A percentile compares a stretch with the other conserved stretches of the same genome.
Evolutionary conservation across 35 echinoderm and acorn worm species (phyloP).

Genomic region (Heliocidaris erythrogramma): DNA sequence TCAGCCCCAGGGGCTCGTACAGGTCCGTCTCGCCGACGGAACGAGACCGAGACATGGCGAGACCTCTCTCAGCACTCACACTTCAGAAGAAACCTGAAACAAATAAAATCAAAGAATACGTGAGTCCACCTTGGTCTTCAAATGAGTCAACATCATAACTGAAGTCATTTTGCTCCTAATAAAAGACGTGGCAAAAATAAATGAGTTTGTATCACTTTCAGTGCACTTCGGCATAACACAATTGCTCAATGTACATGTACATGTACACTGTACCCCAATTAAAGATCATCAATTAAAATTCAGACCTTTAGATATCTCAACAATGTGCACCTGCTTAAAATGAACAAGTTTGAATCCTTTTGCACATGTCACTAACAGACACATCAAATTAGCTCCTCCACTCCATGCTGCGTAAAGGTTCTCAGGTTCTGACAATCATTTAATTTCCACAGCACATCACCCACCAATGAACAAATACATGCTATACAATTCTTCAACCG

Average conservation of each 20-base stretch:
- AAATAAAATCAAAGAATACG: not conserved
- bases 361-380: not conserved
- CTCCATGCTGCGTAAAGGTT: not conserved
- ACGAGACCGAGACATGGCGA: not conserved
- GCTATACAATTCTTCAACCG: not conserved
- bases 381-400: not conserved
- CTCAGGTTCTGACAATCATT: not conserved
- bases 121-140: not conserved
- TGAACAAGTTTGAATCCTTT: not conserved
- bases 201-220: not conserved
- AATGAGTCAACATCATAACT: not conserved
- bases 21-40: constrained; percentile 23
- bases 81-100: constrained; percentile 8
- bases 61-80: not conserved
- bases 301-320: not conserved
- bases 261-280: not conserved
- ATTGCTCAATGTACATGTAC: not conserved
- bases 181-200: not conserved
- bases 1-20: constrained; percentile 24
- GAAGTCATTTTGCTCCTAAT: not conserved
- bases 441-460: too few relatives aligned
- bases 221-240: not conserved
- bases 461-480: not conserved
- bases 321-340: not conserved
- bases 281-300: constrained; percentile 9